Evolutionary conservation across 2,888 invertebrate genomes (phyloP).

Genomic region (Meloe dianella): DNA sequence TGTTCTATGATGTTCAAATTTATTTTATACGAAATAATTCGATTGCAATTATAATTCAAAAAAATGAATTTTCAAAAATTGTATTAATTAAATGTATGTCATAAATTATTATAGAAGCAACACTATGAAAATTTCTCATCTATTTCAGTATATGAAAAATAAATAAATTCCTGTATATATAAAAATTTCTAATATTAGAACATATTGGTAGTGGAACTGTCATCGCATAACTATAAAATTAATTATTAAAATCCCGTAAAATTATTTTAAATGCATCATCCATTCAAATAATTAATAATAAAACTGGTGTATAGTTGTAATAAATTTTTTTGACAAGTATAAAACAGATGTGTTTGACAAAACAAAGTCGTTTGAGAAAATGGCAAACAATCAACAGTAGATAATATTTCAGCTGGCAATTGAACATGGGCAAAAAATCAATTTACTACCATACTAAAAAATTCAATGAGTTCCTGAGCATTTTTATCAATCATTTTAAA

Average conservation of each 20-base stretch:
- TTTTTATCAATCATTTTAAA: not conserved
- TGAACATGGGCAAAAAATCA: not conserved
- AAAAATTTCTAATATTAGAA: slow-evolving; percentile 1
- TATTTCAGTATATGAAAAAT: not conserved
- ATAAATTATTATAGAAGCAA: not conserved
- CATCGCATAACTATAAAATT: slow-evolving; percentile 6
- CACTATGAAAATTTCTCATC: not conserved
- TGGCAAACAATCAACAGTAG: not conserved
- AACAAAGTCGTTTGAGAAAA: not conserved
- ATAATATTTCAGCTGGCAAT: not conserved
- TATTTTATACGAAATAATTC: not conserved
- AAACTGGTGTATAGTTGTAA: not conserved
- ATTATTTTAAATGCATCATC: not conserved
- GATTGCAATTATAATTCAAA: not conserved
- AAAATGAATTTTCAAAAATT: not conserved
- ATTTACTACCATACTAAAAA: not conserved
- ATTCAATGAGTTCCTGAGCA: not conserved
- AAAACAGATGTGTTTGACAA: not conserved
- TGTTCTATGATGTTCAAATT: not conserved
- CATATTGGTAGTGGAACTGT: not conserved
- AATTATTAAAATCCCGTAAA: not conserved
- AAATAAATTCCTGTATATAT: not conserved
- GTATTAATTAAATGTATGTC: not conserved
- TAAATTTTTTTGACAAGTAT: not conserved
- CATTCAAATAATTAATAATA: not conserved